A percentile compares a stretch with the other conserved stretches of the same genome.
Evolutionary conservation across 1,140 invertebrate species (phyloP).

Genomic region (Microplitis demolitor): DNA sequence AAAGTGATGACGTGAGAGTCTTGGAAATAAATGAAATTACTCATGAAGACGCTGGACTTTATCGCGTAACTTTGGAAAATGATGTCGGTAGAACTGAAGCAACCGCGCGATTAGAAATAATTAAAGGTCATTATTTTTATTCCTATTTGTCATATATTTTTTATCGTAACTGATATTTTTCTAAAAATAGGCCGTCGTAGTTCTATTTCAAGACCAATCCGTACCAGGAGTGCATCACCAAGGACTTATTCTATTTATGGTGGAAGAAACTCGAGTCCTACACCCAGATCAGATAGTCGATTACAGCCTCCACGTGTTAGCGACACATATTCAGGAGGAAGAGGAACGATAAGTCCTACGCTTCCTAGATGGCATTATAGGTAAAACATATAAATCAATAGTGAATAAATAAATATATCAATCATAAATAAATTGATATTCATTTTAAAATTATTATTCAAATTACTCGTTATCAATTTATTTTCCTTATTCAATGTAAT

Average conservation of each 20-base stretch:
- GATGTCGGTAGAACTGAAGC: slow-evolving; percentile 81
- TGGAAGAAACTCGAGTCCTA: slow-evolving; percentile 53
- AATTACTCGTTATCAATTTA: neutral
- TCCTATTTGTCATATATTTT: neutral
- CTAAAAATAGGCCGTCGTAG: slow-evolving; percentile 44
- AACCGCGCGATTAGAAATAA: slow-evolving; percentile 79
- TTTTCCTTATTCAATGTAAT: neutral
- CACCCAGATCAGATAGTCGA: slow-evolving; percentile 61
- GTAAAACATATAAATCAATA: slow-evolving; percentile 39
- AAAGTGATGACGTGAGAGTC: slow-evolving; percentile 76
- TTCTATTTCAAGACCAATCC: slow-evolving; percentile 49
- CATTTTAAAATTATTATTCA: neutral
- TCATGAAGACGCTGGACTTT: slow-evolving; percentile 79
- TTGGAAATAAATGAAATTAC: slow-evolving; percentile 80
- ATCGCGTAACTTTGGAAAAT: slow-evolving; percentile 81
- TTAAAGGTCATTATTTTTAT: slow-evolving; percentile 58
- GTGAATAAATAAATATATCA: slow-evolving; percentile 6
- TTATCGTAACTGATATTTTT: neutral
- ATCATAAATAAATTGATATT: neutral
- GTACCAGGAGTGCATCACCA: slow-evolving; percentile 57
- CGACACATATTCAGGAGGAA: slow-evolving; percentile 58
- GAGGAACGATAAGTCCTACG: slow-evolving; percentile 64
- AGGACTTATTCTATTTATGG: slow-evolving; percentile 57
- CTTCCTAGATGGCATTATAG: slow-evolving; percentile 64
- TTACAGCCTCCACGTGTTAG: slow-evolving; percentile 58